A percentile compares a stretch with the other conserved stretches of the same genome.
Evolutionary conservation across 2,888 invertebrate species (phyloP).

Genomic region (Punctoribates punctum): DNA sequence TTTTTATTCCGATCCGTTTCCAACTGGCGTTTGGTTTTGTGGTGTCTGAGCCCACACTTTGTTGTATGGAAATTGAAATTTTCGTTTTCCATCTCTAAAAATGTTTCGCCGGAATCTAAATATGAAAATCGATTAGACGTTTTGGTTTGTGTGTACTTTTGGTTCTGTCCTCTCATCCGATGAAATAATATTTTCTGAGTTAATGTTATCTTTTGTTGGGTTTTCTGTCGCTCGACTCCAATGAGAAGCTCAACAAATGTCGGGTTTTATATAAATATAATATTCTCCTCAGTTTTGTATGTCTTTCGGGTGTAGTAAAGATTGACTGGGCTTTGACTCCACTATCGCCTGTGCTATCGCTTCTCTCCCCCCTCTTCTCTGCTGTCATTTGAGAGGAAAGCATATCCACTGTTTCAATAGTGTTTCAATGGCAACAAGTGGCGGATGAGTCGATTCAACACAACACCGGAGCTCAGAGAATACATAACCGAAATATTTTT

Average conservation of each 20-base stretch:
- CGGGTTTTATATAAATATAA: conserved; percentile 29
- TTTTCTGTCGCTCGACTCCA: background rate
- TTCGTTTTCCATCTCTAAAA: no score
- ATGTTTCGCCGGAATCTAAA: no score
- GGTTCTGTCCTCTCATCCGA: background rate
- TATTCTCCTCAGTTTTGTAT: conserved; percentile 3
- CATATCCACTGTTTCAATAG: background rate
- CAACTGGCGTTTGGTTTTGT: no score
- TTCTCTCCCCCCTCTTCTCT: background rate
- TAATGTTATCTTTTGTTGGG: background rate
- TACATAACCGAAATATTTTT: conserved; percentile 10
- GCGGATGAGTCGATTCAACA: background rate
- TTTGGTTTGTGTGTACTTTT: background rate
- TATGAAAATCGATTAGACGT: no score
- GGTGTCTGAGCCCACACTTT: no score
- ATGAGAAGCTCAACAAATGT: conserved; percentile 31
- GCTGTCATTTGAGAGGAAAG: background rate
- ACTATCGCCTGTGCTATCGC: background rate
- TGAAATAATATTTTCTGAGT: conserved; percentile 9
- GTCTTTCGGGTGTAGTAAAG: conserved; percentile 22
- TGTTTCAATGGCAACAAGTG: conserved; percentile 35
- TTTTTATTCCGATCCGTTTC: background rate
- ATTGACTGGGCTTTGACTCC: background rate
- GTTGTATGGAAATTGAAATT: no score
- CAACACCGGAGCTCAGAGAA: background rate